Conservation (phyloP, 2,113 vertebrate species). For the Triplophysa siluroides region DNA sequence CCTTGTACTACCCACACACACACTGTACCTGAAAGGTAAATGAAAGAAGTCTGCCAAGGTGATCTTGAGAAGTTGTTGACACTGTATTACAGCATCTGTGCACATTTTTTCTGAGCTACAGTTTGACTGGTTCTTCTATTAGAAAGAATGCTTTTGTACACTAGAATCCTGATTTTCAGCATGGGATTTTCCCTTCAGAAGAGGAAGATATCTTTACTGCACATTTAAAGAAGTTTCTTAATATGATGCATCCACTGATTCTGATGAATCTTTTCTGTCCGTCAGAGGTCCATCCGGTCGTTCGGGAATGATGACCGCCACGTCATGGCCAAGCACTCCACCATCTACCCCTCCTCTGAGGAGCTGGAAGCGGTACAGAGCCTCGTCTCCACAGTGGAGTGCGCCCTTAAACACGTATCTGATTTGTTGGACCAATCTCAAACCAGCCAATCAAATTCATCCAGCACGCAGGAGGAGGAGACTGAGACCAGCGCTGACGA, state of each 20-base stretch:
- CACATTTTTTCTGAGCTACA: background rate
- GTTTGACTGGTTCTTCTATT: no score
- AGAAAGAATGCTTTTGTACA: no score
- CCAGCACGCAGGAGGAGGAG: constrained; percentile 68
- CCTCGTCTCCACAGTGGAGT: constrained; percentile 95
- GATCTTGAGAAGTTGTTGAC: constrained; percentile 22
- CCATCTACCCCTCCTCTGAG: constrained; percentile 95
- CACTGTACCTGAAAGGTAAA: constrained; percentile 9
- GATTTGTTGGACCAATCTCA: constrained; percentile 92
- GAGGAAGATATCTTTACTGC: no score
- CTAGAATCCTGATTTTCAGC: no score
- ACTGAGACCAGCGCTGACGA: constrained; percentile 77
- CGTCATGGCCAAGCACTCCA: constrained; percentile 98
- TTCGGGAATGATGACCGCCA: constrained; percentile 99
- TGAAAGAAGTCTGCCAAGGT: constrained; percentile 24
- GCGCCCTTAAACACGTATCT: constrained; percentile 96
- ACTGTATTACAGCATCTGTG: background rate
- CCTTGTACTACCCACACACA: background rate
- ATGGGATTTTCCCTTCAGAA: no score
- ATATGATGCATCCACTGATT: background rate
- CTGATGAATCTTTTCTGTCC: background rate
- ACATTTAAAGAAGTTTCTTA: background rate
- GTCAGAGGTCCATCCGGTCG: constrained; percentile 96
- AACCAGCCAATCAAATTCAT: constrained; percentile 46
- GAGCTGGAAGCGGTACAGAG: constrained; percentile 97